These are phyloP conservation scores for Ochropacha duplaris DNA, from an alignment of 2,888 invertebrate genomes.

Conservation along the genomic window DNA sequence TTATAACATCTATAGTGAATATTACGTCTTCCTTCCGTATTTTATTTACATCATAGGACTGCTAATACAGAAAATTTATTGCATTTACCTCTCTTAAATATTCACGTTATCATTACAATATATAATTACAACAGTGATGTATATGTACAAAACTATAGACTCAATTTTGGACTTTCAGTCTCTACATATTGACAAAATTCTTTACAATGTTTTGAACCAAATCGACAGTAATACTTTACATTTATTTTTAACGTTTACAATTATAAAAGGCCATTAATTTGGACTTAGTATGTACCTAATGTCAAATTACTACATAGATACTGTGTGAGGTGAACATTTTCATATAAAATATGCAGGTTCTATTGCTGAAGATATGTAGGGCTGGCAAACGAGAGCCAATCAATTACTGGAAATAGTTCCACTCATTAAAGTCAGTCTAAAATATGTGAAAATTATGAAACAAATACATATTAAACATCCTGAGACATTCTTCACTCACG, in stretches of 20 bases:
- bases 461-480: not conserved
- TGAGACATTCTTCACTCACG: no score
- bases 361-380: constrained; percentile 8
- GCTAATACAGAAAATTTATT: constrained; percentile 80
- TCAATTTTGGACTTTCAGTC: constrained; percentile 83
- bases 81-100: constrained; percentile 77
- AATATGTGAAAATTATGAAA: not conserved
- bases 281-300: constrained; percentile 41
- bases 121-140: constrained; percentile 78
- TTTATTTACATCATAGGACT: constrained; percentile 68
- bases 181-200: constrained; percentile 71
- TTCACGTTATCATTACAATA: constrained; percentile 70
- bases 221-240: constrained; percentile 57
- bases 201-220: constrained; percentile 63
- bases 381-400: constrained; percentile 7
- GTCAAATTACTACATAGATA: constrained; percentile 36
- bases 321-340: constrained; percentile 39
- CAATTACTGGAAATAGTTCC: not conserved
- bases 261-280: constrained; percentile 70
- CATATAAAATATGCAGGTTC: constrained; percentile 6
- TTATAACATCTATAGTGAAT: constrained; percentile 45
- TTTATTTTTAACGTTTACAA: constrained; percentile 57
- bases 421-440: not conserved
- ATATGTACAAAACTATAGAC: constrained; percentile 81
- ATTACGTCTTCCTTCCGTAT: constrained; percentile 53